These are phyloP conservation scores for Diarsia rubi DNA, from an alignment of 2,888 invertebrate species.

Conservation along the genomic window DNA sequence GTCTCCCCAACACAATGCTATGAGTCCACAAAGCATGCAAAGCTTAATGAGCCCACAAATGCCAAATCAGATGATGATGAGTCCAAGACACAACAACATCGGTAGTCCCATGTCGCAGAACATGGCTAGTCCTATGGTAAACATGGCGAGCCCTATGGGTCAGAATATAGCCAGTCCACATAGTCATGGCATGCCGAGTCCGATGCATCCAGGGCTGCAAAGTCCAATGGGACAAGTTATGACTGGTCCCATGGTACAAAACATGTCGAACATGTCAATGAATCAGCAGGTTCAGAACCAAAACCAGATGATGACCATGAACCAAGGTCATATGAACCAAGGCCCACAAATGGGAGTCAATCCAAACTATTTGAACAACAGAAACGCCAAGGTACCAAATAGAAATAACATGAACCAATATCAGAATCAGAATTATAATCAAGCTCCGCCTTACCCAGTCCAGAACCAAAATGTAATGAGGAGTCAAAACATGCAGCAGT, in stretches of 20 bases:
- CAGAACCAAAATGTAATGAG: constrained; percentile 83
- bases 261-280: constrained; percentile 84
- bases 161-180: constrained; percentile 83
- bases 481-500: constrained; percentile 84
- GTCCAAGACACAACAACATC: constrained; percentile 83
- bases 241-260: constrained; percentile 86
- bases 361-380: constrained; percentile 78
- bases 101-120: constrained; percentile 85
- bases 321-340: constrained; percentile 67
- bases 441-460: constrained; percentile 79
- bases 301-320: constrained; percentile 81
- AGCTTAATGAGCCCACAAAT: constrained; percentile 88
- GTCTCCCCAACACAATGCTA: constrained; percentile 87
- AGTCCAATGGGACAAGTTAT: constrained; percentile 87
- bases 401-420: constrained; percentile 85
- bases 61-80: constrained; percentile 88
- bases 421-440: constrained; percentile 83
- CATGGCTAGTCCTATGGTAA: constrained; percentile 82
- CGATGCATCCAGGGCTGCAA: constrained; percentile 85
- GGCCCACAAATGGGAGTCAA: constrained; percentile 74
- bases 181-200: constrained; percentile 87
- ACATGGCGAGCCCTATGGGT: constrained; percentile 81
- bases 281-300: constrained; percentile 79
- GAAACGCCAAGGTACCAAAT: constrained; percentile 80
- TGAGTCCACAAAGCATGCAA: constrained; percentile 89